These are phyloP conservation scores for Alouatta palliata DNA, from an alignment of 2,113 vertebrate genomes.

Conservation along the genomic window DNA sequence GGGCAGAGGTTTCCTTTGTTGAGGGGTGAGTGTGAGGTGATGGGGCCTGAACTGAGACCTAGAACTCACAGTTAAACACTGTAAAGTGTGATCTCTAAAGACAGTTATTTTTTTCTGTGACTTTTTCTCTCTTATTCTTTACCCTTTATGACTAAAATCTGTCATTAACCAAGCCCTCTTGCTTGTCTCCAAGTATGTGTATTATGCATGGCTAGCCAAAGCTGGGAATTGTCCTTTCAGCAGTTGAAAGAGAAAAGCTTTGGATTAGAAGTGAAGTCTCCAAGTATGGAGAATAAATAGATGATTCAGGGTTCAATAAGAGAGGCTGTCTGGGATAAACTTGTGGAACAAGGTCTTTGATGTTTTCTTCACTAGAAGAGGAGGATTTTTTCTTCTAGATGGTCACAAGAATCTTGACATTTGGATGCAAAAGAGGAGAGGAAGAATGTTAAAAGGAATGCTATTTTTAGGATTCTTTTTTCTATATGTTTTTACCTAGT, in stretches of 20 bases:
- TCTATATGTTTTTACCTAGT: neutral
- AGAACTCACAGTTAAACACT: neutral
- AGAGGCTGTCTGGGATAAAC: neutral
- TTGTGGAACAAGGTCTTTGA: neutral
- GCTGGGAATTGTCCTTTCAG: neutral
- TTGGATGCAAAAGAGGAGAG: neutral
- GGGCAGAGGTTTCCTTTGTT: slow-evolving; percentile 59
- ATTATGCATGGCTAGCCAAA: neutral
- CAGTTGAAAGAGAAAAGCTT: neutral
- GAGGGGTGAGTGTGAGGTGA: slow-evolving; percentile 48
- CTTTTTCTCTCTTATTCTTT: neutral
- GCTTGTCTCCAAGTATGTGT: neutral
- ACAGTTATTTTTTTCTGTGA: neutral
- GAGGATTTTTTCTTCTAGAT: neutral
- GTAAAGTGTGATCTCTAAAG: neutral
- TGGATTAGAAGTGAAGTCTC: neutral
- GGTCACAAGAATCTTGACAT: neutral
- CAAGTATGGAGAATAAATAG: neutral
- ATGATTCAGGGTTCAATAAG: neutral
- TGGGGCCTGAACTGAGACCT: neutral
- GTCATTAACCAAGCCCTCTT: neutral
- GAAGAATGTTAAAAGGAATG: neutral
- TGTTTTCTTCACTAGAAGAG: neutral
- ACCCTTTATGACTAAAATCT: neutral
- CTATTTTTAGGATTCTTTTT: neutral